Conservation (phyloP, 2,888 invertebrate species). For the Harpagoxenus sublaevis region DNA sequence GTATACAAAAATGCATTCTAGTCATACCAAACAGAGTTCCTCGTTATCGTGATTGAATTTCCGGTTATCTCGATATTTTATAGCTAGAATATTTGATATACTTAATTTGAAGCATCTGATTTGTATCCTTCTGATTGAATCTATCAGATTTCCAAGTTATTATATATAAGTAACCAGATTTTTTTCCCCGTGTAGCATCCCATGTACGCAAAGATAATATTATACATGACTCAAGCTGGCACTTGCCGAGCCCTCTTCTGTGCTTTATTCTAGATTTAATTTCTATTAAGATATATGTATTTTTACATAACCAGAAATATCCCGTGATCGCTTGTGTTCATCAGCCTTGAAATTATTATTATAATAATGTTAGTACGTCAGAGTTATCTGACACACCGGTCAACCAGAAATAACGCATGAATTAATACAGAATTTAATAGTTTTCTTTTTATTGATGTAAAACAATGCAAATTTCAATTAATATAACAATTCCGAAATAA, state of each 20-base stretch:
- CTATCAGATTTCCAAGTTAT: too few relatives aligned
- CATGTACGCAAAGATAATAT: too few relatives aligned
- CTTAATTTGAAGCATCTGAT: too few relatives aligned
- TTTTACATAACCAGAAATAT: neutral
- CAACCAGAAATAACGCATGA: neutral
- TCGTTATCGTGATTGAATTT: too few relatives aligned
- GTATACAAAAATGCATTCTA: too few relatives aligned
- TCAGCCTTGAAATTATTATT: constrained; percentile 3
- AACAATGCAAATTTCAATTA: neutral
- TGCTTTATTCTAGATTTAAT: neutral
- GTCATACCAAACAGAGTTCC: too few relatives aligned
- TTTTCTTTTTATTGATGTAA: neutral
- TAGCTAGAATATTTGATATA: too few relatives aligned
- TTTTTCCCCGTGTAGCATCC: neutral
- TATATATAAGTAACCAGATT: too few relatives aligned
- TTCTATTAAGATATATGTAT: neutral
- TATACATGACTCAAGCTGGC: neutral
- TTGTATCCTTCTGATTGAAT: too few relatives aligned
- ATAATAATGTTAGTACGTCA: neutral
- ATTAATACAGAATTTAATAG: neutral
- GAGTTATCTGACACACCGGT: neutral
- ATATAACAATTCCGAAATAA: neutral
- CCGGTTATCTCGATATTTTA: too few relatives aligned
- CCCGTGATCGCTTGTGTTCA: too few relatives aligned
- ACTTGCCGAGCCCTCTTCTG: neutral